Percentiles rank a stretch among this genome's conserved stretches.
Evolutionary conservation across 2,797 vertebrate genomes (phyloP).

Genomic region (Alectoris magna): DNA sequence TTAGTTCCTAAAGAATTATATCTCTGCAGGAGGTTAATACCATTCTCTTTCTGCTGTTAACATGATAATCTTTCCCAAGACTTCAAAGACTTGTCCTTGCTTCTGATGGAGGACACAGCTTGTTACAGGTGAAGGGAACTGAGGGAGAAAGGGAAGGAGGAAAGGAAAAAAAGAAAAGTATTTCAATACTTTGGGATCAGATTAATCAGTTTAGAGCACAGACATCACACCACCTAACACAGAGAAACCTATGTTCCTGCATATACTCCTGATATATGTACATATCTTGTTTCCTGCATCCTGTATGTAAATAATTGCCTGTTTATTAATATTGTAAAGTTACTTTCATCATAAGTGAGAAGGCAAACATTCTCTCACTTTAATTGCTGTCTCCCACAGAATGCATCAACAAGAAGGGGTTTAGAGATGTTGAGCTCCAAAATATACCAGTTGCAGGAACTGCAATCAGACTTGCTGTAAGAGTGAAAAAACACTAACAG

Average conservation of each 20-base stretch:
- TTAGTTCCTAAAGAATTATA: constrained; percentile 24
- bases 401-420: neutral
- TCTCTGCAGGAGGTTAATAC: constrained; percentile 39
- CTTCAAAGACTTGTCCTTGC: constrained; percentile 39
- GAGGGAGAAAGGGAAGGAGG: neutral
- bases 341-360: neutral
- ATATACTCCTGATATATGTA: neutral
- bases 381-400: neutral
- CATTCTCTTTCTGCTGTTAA: constrained; percentile 30
- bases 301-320: neutral
- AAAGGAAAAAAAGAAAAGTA: neutral
- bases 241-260: neutral
- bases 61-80: constrained; percentile 47
- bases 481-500: neutral
- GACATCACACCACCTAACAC: neutral
- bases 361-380: neutral
- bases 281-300: neutral
- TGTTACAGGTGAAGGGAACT: constrained; percentile 4
- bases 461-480: neutral
- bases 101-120: constrained; percentile 24
- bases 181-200: neutral
- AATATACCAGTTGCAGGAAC: neutral
- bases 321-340: neutral
- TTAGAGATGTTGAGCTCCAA: neutral
- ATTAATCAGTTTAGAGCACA: neutral